Evolutionary conservation across 2,888 invertebrate species (phyloP), one percentile per base, ranked within the genome.

Genomic region (Entomobrya multifasciata): DNA sequence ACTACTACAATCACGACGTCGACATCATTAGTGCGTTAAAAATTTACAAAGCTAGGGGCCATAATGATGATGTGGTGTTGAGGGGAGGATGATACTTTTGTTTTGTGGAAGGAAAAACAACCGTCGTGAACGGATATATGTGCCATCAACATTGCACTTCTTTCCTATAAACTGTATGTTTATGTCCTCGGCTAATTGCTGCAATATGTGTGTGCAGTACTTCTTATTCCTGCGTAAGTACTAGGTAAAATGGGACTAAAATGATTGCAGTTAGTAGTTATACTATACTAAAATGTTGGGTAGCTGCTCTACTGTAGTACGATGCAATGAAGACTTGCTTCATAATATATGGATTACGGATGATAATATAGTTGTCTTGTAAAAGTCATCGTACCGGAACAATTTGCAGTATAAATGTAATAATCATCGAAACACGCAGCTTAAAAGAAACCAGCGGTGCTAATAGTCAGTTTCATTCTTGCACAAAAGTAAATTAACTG

Each of bases 171-270:
- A n/a, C n/a, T n/a, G 36, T 60, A 67, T 80, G 72, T 62, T 82
- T 82, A 74, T 82, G 82, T 74, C 74, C 47, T 49, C 72, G 60
- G 60, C 72, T 82, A 82, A 82, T 82, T 82, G 82, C 82, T 67
- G 17, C 62, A 44, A 60, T 72, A 74, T 60, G 41, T n/a, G 22
- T 20, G n/a, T 25, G n/a, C n/a, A n/a, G n/a, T n/a, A n/a, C n/a
- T n/a, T n/a, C n/a, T n/a, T n/a, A n/a, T n/a, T n/a, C n/a, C n/a
- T n/a, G n/a, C n/a, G n/a, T n/a, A n/a, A n/a, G n/a, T n/a, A n/a
- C n/a, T n/a, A n/a, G n/a, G n/a, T n/a, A n/a, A n/a, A n/a, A n/a
- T n/a, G n/a, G 36, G 30, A 6, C 30, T 15, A 52, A 22, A 20
- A 3, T 1, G 41, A 22, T n/a, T n/a, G 70, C 22, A 20, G 30